Base-by-base conservation (phyloP, 2,113 vertebrate genomes). In the Malurus melanocephalus region DNA sequence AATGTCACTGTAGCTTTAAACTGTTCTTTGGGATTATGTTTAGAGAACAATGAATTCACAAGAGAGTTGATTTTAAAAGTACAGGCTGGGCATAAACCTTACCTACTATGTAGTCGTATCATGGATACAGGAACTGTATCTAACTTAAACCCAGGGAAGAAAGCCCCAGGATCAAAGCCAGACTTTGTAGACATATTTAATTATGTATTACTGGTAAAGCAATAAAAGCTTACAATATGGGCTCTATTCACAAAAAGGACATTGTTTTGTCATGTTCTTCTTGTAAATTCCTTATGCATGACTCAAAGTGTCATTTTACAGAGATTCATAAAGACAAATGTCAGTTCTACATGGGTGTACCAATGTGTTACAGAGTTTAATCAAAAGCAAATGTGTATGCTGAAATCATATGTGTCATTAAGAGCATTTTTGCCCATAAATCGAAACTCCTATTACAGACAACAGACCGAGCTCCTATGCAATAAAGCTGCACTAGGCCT, bases 241-340 rank as follows among this genome's bases (percentile, higher is more conserved):
- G 73, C 90, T 88, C 87, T 93, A 89, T 94, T 95, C 94, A 95
- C 94, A 95, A 92, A 94, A 96, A 95, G 88, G 94, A 95, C 94
- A 88, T 94, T 96, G 95, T 96, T 96, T 96, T 96, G 94, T 95
- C 93, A 96, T 95, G 92, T 92, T 96, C 93, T 95, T 96, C 95
- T 96, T 92, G 94, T 96, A 96, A 96, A 96, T 96, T 96, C 96
- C 90, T 94, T 95, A 40, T n/a, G 92, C 91, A 90, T 96, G 95
- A 96, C 91, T 96, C 95, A 93, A 92, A 92, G 94, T 96, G 95
- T 95, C 94, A 96, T 94, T 96, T 96, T 96, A 95, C 92, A 95
- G 81, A 90, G 90, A 93, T 96, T 95, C 92, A 92, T 96, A 95
- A 94, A 95, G 93, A 92, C 93, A 94, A 96, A 95, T 93, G 88